These are phyloP conservation scores for Leptopilina myrica DNA, from an alignment of 2,888 invertebrate species.

Conservation along the genomic window DNA sequence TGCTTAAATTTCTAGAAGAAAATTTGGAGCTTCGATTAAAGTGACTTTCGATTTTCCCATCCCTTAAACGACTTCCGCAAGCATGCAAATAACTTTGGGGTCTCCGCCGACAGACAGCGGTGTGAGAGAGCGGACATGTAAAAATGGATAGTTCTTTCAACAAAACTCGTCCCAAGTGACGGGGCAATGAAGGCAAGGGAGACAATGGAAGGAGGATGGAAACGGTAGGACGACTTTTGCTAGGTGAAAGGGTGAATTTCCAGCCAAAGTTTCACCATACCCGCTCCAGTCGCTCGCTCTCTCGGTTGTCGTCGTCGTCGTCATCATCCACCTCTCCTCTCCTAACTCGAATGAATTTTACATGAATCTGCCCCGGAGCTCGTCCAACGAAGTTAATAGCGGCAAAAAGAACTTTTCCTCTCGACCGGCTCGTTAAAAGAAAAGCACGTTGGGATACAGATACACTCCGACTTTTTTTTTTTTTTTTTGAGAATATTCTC, in stretches of 20 bases:
- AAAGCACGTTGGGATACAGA: conserved; percentile 50
- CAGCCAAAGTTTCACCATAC: conserved; percentile 55
- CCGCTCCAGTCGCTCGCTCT: conserved; percentile 36
- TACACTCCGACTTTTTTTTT: conserved; percentile 36
- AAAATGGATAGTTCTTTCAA: conserved; percentile 34
- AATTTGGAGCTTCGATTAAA: too few species aligned
- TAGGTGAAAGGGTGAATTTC: conserved; percentile 60
- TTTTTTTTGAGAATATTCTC: conserved; percentile 37
- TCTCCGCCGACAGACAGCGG: background rate
- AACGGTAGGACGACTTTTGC: conserved; percentile 29
- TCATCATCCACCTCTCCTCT: conserved; percentile 19
- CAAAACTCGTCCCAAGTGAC: conserved; percentile 34
- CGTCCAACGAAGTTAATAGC: conserved; percentile 64
- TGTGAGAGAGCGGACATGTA: conserved; percentile 8
- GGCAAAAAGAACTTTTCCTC: conserved; percentile 65
- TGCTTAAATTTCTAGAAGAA: too few species aligned
- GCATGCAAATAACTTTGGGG: conserved; percentile 20
- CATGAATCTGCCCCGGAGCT: conserved; percentile 65
- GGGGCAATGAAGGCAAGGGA: background rate
- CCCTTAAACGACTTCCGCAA: background rate
- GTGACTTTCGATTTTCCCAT: too few species aligned
- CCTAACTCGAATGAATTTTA: conserved; percentile 69
- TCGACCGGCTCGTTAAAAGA: conserved; percentile 62
- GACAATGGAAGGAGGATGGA: background rate
- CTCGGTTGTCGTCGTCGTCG: background rate